Base-by-base conservation (phyloP, 2,113 vertebrate species). In the Suncus etruscus region DNA sequence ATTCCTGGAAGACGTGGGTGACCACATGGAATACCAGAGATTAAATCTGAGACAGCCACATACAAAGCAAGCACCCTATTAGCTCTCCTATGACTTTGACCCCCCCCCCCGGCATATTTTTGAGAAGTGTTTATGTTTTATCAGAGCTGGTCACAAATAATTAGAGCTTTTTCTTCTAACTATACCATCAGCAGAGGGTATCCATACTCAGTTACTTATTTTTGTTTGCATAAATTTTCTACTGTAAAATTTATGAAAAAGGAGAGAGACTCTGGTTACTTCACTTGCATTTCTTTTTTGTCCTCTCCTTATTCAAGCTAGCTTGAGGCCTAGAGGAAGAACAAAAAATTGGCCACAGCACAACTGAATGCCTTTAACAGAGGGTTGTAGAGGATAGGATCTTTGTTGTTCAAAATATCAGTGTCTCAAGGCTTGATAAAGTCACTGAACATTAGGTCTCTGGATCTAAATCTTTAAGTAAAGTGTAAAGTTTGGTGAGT, bases 351-450 rank as follows among this genome's bases (percentile, higher is more conserved):
- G 50, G 29, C 70, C 16, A 47, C 54, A 90, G 47, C 89, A 50
- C 79, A 80, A 90, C 50, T 68, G 87, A 18, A 69, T 20, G 14
- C 32, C 81, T 94, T 79, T 50, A 63, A 48, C 50, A 45, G 45
- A 74, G 92, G 58, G 85, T 79, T 27, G 70, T 45, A 1, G 27
- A 61, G n/a, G 86, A 51, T 11, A 75, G 90, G 70, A 76, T 22
- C 73, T 84, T 22, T 3, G 22, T 5, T n/a, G 74, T 58, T 77
- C 47, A 27, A 80, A 51, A 76, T 58, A 39, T 29, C 12, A 65
- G 74, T 45, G 24, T 29, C 6, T 75, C 29, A 25, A 61, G 75
- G 58, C 5, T 61, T 51, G 77, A 70, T 61, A 66, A 87, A 24
- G 12, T 69, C 45, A 50, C n/a, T 20, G 32, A 31, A 1, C 4